Evolutionary conservation across 37 sponge, comb jelly and placozoan species (phyloP).

Genomic region (Ephydatia muelleri): DNA sequence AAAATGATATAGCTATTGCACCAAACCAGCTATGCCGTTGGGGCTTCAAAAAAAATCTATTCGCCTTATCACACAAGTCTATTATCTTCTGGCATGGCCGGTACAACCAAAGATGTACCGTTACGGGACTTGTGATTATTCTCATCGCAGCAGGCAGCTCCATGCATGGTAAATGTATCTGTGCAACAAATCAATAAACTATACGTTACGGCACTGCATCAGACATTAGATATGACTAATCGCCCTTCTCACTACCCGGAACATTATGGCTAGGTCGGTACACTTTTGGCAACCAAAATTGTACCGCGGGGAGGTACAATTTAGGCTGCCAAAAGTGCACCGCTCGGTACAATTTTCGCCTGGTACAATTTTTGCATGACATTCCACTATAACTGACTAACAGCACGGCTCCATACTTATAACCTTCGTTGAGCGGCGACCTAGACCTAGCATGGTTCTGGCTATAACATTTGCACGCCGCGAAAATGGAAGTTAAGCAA

Average conservation of each 20-base stretch:
- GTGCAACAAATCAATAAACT: too few species aligned
- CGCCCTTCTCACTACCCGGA: background rate
- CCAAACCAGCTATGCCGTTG: background rate
- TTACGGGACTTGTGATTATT: background rate
- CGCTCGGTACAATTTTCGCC: too few species aligned
- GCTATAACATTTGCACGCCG: too few species aligned
- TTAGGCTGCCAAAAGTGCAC: background rate
- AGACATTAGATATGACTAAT: too few species aligned
- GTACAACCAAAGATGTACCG: background rate
- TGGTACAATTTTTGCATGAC: too few species aligned
- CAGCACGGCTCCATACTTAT: too few species aligned
- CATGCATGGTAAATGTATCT: background rate
- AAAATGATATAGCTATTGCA: background rate
- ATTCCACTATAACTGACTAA: too few species aligned
- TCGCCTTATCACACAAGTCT: background rate
- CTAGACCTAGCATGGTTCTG: too few species aligned
- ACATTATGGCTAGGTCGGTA: background rate
- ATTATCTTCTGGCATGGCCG: background rate
- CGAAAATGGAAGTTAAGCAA: too few species aligned
- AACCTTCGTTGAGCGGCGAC: too few species aligned
- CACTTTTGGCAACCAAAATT: conserved; percentile 1
- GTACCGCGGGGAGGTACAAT: background rate
- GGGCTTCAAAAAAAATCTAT: background rate
- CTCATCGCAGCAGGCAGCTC: background rate
- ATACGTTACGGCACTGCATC: too few species aligned